Evolutionary conservation across 2,797 vertebrate genomes (phyloP), one percentile per base, ranked within the genome.

Genomic region (Danio choprae): DNA sequence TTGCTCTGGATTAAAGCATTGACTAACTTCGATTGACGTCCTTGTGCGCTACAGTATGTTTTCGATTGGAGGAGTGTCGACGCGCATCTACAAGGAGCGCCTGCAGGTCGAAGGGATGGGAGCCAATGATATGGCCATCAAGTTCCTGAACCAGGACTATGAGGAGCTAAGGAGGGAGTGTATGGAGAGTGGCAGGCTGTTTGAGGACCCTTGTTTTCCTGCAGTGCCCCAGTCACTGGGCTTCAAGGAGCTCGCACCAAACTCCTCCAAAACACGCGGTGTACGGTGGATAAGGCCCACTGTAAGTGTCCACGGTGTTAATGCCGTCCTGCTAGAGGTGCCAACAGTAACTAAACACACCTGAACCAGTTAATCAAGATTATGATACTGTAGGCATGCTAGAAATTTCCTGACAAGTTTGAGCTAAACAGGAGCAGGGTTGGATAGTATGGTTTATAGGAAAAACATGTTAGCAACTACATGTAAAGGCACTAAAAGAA

Each of bases 171-270:
- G 79, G 75, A 90, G 92, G 74, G 84, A 90, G 44, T 96, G 95
- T 59, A 84, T 96, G 83, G 92, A 91, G 87, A 92, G 77, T 0
- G 91, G 93, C 0, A 13, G 64, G 5, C 89, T 97, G 51, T 98
- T 97, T 4, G 88, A 95, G 71, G 96, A 98, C 74, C 93, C 95
- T 0, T 78, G 92, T 0, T 98, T 97, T 85, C 95, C 95, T 0
- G 92, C 95, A 0, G 89, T 90, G 50, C 89, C 94, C 0, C 11
- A 89, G 1, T 93, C 94, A 0, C 90, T 98, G 4, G 96, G 96
- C 74, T 97, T 95, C 88, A 96, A 96, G 84, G 95, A 97, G 6
- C 93, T 97, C 0, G 96, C 92, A 0, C 95, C 95, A 0, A 64
- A 89, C 67, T 94, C 94, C 6, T 89, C 91, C 86, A 93, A 94